These are phyloP conservation scores for Crocodylus rhombifer DNA, from an alignment of 2,797 vertebrate genomes.

Conservation along the genomic window DNA sequence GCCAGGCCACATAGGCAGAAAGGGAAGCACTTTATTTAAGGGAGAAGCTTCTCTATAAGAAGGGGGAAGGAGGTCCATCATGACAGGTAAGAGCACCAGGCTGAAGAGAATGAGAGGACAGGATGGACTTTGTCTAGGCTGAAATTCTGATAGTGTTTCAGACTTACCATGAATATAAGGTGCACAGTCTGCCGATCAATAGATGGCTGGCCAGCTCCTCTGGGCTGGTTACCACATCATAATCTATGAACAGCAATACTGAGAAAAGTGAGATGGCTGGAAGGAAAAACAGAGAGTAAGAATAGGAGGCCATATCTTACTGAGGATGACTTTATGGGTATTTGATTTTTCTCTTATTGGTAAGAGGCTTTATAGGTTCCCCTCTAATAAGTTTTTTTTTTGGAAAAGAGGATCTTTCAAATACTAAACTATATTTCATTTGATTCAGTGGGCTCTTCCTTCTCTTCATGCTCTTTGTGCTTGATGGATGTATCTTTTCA, in stretches of 20 bases:
- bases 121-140: too few species aligned
- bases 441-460: background rate
- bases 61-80: too few species aligned
- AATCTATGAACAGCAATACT: background rate
- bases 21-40: too few species aligned
- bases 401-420: background rate
- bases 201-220: background rate
- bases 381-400: constrained; percentile 5
- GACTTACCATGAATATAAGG: rapidly evolving
- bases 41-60: too few species aligned
- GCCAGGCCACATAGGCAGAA: too few species aligned
- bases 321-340: background rate
- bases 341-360: background rate
- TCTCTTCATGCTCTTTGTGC: background rate
- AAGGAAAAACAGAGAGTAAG: background rate
- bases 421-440: background rate
- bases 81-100: too few species aligned
- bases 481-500: constrained; percentile 63
- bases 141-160: too few species aligned
- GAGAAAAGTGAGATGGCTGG: background rate
- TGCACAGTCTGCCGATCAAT: background rate
- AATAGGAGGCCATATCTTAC: background rate
- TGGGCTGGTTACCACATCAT: background rate
- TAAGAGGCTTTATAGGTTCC: background rate
- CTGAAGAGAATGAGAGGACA: too few species aligned